Evolutionary conservation across 2,113 vertebrate genomes (phyloP).

Genomic region (Nannospalax galili): DNA sequence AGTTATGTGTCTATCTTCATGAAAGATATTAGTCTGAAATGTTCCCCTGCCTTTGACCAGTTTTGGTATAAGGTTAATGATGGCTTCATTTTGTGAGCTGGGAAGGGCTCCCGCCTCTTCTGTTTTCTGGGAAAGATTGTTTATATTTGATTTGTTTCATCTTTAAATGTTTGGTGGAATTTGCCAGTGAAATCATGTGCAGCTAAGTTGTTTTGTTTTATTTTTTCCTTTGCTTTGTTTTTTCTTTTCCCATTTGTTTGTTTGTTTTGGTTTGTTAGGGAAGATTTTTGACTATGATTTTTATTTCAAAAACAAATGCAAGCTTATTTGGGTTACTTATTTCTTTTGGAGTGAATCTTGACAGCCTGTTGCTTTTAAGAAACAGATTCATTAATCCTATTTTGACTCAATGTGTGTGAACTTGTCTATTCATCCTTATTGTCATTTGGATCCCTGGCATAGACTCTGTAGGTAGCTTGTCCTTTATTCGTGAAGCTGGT

Average conservation of each 20-base stretch:
- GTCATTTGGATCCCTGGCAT: not conserved
- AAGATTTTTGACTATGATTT: slow-evolving; percentile 39
- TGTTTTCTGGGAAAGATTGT: slow-evolving; percentile 47
- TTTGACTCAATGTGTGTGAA: not conserved
- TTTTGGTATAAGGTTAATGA: slow-evolving; percentile 19
- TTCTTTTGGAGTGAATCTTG: slow-evolving; percentile 1
- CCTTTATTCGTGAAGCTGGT: not conserved
- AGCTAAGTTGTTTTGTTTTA: not conserved
- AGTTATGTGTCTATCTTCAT: not conserved
- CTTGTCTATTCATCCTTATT: not conserved
- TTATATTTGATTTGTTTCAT: slow-evolving; percentile 57
- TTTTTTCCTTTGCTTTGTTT: slow-evolving; percentile 29
- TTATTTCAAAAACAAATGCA: slow-evolving; percentile 45
- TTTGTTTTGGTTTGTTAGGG: slow-evolving; percentile 16
- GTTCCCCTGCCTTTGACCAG: slow-evolving; percentile 21
- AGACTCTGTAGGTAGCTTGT: not conserved
- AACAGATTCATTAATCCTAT: not conserved
- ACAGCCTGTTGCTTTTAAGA: not conserved
- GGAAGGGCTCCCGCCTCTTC: not conserved
- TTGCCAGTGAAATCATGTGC: slow-evolving; percentile 50
- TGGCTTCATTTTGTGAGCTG: slow-evolving; percentile 19
- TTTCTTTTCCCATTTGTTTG: not conserved
- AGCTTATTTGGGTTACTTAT: slow-evolving; percentile 22
- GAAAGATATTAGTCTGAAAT: not conserved
- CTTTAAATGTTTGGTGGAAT: slow-evolving; percentile 44